Percentiles rank a stretch among this genome's conserved stretches.
Evolutionary conservation across 1,140 invertebrate genomes (phyloP).

Genomic region (Pseudobourletiella spinata): DNA sequence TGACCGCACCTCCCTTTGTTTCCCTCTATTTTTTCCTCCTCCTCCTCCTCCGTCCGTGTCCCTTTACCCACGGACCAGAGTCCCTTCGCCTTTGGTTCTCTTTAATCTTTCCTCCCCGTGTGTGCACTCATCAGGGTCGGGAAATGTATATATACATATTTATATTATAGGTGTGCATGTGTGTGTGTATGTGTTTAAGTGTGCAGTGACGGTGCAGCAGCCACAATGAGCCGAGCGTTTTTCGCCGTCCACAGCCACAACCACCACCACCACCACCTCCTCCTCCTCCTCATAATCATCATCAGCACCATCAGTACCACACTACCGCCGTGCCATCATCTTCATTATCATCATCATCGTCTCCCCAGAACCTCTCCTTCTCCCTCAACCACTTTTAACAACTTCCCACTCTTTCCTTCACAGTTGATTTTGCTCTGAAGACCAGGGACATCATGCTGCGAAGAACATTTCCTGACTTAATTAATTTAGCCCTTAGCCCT

Average conservation of each 20-base stretch:
- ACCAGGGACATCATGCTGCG: constrained; percentile 1
- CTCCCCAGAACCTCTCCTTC: background rate
- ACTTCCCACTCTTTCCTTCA: constrained; percentile 1
- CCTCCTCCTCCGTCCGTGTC: no score
- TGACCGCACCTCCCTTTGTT: background rate
- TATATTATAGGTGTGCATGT: no score
- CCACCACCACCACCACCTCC: no score
- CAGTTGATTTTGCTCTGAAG: background rate
- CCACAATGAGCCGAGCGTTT: no score
- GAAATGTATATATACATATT: no score
- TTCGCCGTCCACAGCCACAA: no score
- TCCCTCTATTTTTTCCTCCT: background rate
- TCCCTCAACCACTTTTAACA: background rate
- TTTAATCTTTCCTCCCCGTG: background rate
- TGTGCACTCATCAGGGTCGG: background rate
- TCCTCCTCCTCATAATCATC: no score
- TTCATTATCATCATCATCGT: background rate
- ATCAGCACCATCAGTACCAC: no score
- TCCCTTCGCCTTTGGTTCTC: background rate
- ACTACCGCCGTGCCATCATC: no score
- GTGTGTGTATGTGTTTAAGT: background rate
- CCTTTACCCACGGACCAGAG: no score
- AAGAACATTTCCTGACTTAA: constrained; percentile 9
- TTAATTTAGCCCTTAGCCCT: constrained; percentile 12
- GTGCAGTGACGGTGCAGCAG: background rate